Evolutionary conservation across 2,797 vertebrate genomes (phyloP), one percentile per base, ranked within the genome.

Genomic region (Pelodytes ibericus): DNA sequence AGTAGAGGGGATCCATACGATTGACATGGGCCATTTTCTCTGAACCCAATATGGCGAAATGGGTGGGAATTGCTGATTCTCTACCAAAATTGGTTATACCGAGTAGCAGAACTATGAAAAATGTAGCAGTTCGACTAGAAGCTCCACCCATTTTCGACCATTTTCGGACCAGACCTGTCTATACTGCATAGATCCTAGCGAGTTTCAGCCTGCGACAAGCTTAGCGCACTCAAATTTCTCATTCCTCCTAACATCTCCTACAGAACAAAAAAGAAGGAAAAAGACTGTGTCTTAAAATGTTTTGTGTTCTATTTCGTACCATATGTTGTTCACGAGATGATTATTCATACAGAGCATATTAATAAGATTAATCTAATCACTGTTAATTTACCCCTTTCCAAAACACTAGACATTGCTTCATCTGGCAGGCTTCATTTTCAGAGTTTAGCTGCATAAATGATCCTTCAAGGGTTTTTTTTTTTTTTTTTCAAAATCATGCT

Each of bases 281-380:
- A 15, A 47, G 44, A 47, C 44, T 47, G 18, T 47, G 13, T 47
- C 16, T 47, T 47, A 18, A 18, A 18, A 15, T 15, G 13, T 47
- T 74, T 74, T 65, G 33, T 65, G 61, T 53, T 47, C 53, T 62
- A 51, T 27, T 63, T 57, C 29, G n/a, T 29, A 63, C 65, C 74
- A 75, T 75, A 70, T 75, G 74, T 58, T 75, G 65, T 39, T 62
- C 58, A 39, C 47, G 74, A 69, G 58, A 49, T 27, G 24, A 62
- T 70, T 75, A 66, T 66, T 75, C 66, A 68, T 75, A 75, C 67
- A 51, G 58, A 44, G 66, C 31, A 69, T 75, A 69, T 75, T 69
- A 75, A 75, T 75, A 57, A 75, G 74, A 75, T 62, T 69, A 75
- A 69, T 75, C 65, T 75, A 75, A 75, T 69, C 65, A 56, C 31